Evolutionary conservation across 2,888 invertebrate species (phyloP), one percentile per base, ranked within the genome.

Genomic region (Opisthograptis luteolata): DNA sequence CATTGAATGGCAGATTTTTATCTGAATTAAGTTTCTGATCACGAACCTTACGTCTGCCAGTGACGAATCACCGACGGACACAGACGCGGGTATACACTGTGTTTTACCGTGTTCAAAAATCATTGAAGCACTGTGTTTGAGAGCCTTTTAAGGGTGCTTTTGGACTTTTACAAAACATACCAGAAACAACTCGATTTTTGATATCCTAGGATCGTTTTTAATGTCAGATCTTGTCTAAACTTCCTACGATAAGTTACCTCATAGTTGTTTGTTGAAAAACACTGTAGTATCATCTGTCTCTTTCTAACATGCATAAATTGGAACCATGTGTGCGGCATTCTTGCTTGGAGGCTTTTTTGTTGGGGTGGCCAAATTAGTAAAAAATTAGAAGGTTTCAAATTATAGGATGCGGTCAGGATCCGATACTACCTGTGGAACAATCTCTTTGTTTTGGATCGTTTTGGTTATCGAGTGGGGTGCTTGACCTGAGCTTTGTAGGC

Each of bases 11-110:
- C 58, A 73, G 84, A 83, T 84, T 77, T 62, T 62, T 68, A 80
- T 83, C 77, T 76, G 51, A 50, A 67, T 83, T 77, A 55, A 65
- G 60, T 81, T 85, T 79, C 86, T 64, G 72, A 79, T 81, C 87
- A 86, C 84, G 86, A 70, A 63, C 72, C 51, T 61, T 22, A 74
- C 77, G 81, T 76, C 72, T 72, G 58, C 63, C 51, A 32, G 62
- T 55, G 55, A 56, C 54, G 60, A 55, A 41, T 41, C 49, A 49
- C 40, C 32, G 24, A 36, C 24, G 12, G 36, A 39, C 12, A 50
- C 44, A 43, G 34, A 36, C 55, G 46, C 56, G 19, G 27, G 8
- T 12, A 32, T 37, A 28, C 60, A 51, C 53, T 22, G 51, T 58
- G 60, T 44, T 28, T 14, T 36, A 25, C 37, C 17, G 36, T 57